Percentiles rank a stretch among this genome's conserved stretches.
These are phyloP conservation scores for Danaus melanippus DNA, from an alignment of 1,140 invertebrate species.

Conservation along the genomic window DNA sequence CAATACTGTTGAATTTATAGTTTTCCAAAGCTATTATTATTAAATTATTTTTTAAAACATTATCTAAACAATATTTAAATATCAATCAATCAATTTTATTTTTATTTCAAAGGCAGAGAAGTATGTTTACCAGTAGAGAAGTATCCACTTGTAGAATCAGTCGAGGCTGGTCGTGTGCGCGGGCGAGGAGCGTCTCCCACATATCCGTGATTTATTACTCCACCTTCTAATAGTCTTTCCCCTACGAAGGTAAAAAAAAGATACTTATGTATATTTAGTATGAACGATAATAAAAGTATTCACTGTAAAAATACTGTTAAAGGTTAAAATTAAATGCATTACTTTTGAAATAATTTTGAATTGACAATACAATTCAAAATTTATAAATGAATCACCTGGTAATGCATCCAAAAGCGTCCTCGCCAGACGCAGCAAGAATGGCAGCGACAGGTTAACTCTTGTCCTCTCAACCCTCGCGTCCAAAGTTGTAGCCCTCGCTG, in stretches of 20 bases:
- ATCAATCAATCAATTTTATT: too few relatives aligned
- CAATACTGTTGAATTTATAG: not conserved
- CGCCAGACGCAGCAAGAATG: constrained; percentile 79
- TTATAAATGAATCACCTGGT: constrained; percentile 61
- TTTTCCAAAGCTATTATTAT: not conserved
- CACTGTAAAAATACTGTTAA: not conserved
- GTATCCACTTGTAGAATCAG: constrained; percentile 75
- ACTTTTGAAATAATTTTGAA: too few relatives aligned
- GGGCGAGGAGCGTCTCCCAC: constrained; percentile 64
- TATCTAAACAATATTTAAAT: too few relatives aligned
- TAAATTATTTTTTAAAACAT: not conserved
- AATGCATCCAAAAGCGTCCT: constrained; percentile 79
- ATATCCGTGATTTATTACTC: constrained; percentile 80
- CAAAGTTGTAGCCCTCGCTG: constrained; percentile 75
- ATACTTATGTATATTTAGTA: not conserved
- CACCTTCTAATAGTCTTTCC: constrained; percentile 72
- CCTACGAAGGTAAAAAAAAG: constrained; percentile 25
- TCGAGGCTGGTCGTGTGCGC: constrained; percentile 51
- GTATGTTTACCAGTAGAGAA: constrained; percentile 60
- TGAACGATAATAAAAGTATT: not conserved
- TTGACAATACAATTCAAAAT: not conserved
- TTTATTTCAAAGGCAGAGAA: too few relatives aligned
- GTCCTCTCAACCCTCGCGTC: constrained; percentile 82
- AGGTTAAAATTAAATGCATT: constrained; percentile 3
- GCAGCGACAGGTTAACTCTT: constrained; percentile 80